These are phyloP conservation scores for Cottoperca gobio DNA, from an alignment of 2,797 vertebrate species.

Conservation along the genomic window DNA sequence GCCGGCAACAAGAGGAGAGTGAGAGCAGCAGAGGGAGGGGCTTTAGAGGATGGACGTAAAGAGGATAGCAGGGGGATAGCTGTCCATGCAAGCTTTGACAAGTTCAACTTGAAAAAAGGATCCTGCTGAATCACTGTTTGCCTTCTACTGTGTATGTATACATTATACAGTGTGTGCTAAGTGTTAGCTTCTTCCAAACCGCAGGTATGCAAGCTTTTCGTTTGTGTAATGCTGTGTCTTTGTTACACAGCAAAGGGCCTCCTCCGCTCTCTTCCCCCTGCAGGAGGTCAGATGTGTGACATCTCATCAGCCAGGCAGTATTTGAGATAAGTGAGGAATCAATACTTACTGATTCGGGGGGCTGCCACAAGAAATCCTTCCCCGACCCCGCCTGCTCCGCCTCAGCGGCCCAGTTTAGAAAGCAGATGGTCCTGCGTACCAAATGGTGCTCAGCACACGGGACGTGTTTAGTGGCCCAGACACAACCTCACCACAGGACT, in stretches of 20 bases:
- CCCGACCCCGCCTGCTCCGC: conserved; percentile 22
- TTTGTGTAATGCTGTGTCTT: conserved; percentile 12
- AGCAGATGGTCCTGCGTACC: conserved; percentile 65
- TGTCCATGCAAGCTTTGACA: conserved; percentile 52
- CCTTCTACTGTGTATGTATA: not conserved
- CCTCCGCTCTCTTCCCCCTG: conserved; percentile 19
- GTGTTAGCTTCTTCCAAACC: conserved; percentile 6
- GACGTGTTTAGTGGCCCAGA: conserved; percentile 72
- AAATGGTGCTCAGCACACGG: conserved; percentile 44
- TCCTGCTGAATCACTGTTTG: conserved; percentile 11
- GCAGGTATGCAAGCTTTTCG: conserved; percentile 23
- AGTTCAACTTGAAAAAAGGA: conserved; percentile 26
- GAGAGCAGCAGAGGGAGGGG: conserved; percentile 46
- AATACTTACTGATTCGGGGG: conserved; percentile 72
- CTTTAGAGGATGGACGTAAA: conserved; percentile 39
- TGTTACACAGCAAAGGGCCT: conserved; percentile 5
- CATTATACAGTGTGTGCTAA: not conserved
- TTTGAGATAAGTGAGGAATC: conserved; percentile 78
- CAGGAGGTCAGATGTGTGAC: conserved; percentile 56
- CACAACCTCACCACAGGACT: conserved; percentile 66
- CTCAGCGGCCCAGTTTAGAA: conserved; percentile 27
- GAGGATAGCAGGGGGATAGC: conserved; percentile 39
- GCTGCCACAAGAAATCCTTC: conserved; percentile 51
- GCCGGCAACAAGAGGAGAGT: conserved; percentile 56
- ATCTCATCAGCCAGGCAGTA: conserved; percentile 65